A percentile compares a stretch with the other conserved stretches of the same genome.
Evolutionary conservation across 2,797 vertebrate genomes (phyloP).

Genomic region (Mycteria americana): DNA sequence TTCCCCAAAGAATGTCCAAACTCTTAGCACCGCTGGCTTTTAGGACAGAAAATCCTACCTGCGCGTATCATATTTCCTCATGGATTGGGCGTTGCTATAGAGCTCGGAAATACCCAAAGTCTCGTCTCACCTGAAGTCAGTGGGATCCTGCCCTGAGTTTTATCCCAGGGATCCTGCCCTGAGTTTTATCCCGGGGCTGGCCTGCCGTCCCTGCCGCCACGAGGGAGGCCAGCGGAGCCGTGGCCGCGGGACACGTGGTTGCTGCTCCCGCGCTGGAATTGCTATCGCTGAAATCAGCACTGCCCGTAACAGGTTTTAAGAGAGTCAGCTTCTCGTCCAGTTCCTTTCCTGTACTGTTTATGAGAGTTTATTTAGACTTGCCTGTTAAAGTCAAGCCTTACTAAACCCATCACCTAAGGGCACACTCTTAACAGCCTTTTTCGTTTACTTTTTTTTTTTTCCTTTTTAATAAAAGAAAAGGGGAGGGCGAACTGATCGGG

Average conservation of each 20-base stretch:
- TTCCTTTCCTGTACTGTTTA: neutral
- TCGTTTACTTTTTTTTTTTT: neutral
- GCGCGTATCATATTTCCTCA: fast-evolving
- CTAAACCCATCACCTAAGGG: neutral
- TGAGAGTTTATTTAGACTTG: neutral
- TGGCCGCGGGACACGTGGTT: neutral
- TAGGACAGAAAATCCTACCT: neutral
- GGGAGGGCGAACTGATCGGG: no score
- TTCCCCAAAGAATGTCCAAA: neutral
- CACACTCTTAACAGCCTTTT: fast-evolving
- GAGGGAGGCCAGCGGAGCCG: fast-evolving
- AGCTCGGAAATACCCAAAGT: neutral
- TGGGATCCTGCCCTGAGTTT: no score
- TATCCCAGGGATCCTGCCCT: no score
- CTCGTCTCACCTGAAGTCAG: neutral
- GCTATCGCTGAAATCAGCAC: fast-evolving
- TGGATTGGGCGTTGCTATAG: neutral
- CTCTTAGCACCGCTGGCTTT: fast-evolving
- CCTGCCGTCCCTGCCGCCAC: fast-evolving
- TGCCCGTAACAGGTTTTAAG: fast-evolving
- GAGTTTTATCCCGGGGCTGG: neutral
- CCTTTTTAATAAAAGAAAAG: neutral
- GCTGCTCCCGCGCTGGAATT: neutral
- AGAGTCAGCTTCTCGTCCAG: neutral
- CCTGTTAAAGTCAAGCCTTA: neutral